phyloP scores from a whole-genome alignment of 1,140 invertebrate species.

The Druon quercuslanigerum region DNA sequence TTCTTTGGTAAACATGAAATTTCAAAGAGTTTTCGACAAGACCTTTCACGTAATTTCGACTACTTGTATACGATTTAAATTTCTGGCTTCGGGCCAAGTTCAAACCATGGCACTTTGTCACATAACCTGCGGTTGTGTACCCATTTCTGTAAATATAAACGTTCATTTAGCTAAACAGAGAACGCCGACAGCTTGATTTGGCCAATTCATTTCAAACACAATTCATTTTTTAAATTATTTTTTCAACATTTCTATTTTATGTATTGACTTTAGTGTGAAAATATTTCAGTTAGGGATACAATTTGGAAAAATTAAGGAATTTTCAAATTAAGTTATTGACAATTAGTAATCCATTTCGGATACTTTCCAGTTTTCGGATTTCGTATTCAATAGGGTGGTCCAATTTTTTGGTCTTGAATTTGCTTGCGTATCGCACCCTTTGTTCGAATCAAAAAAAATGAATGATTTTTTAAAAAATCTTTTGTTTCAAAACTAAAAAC shows the following conservation, averaged over 20 bases:
- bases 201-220: neutral
- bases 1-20: slow-evolving; percentile 37
- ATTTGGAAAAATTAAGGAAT: neutral
- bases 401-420: no score
- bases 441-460: no score
- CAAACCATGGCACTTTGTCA: slow-evolving; percentile 39
- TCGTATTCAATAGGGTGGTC: no score
- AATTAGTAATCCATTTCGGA: no score
- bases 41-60: slow-evolving; percentile 28
- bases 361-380: no score
- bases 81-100: slow-evolving; percentile 39
- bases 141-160: slow-evolving; percentile 39
- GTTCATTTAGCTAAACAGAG: slow-evolving; percentile 31
- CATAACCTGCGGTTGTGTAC: slow-evolving; percentile 18
- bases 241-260: neutral
- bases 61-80: slow-evolving; percentile 31
- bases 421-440: no score
- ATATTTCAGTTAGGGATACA: neutral
- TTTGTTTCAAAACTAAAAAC: no score
- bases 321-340: no score
- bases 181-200: slow-evolving; percentile 22
- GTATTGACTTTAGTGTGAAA: neutral
- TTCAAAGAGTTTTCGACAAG: slow-evolving; percentile 39
- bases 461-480: no score
- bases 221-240: slow-evolving; percentile 4